Conservation (phyloP, 2,888 invertebrate species). For the Acleris cristana region DNA sequence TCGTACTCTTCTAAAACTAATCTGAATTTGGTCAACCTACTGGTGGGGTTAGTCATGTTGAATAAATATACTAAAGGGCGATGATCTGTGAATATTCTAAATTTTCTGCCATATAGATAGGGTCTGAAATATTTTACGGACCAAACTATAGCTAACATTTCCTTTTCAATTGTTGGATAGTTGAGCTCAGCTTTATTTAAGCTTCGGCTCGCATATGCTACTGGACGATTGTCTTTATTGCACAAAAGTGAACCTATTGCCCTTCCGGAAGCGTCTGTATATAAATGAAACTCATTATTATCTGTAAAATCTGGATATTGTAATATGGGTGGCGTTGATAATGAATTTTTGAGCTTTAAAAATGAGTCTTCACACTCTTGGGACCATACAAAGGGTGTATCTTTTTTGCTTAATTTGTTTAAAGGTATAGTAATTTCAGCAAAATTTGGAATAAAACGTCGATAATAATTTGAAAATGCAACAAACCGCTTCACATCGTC, state of each 20-base stretch:
- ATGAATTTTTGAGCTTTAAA: too few species aligned
- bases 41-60: too few species aligned
- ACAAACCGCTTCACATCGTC: neutral
- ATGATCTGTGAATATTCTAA: too few species aligned
- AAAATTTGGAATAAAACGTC: constrained; percentile 9
- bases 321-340: neutral
- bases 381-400: too few species aligned
- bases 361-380: too few species aligned
- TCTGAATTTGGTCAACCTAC: too few species aligned
- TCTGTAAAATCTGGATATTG: constrained; percentile 7
- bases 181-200: constrained; percentile 7
- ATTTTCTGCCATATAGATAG: neutral
- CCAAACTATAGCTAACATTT: constrained; percentile 1
- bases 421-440: too few species aligned
- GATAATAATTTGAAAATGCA: constrained; percentile 14
- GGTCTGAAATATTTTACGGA: constrained; percentile 2
- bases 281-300: constrained; percentile 1
- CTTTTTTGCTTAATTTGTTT: too few species aligned
- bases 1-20: too few species aligned
- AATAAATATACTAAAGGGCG: too few species aligned
- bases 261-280: constrained; percentile 4
- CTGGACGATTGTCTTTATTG: constrained; percentile 9
- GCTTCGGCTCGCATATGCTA: constrained; percentile 8
- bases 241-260: constrained; percentile 10
- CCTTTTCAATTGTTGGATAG: neutral